phyloP scores from a whole-genome alignment of 2,113 vertebrate genomes.

The Verasper variegatus region DNA sequence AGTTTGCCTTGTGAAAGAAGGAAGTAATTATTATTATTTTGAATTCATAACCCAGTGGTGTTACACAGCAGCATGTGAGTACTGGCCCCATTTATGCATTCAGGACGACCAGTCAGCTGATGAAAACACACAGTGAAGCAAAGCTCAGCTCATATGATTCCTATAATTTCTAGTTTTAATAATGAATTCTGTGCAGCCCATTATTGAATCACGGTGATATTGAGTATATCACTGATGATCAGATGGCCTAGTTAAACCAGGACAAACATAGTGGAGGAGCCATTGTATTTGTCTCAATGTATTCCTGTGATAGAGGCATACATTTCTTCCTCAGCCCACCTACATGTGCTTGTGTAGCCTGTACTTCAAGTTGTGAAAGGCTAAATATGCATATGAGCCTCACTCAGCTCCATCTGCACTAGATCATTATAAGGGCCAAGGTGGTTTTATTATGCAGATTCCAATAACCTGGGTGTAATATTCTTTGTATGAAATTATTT shows the following conservation, averaged over 20 bases:
- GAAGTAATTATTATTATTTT: constrained; percentile 52
- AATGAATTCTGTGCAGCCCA: constrained; percentile 25
- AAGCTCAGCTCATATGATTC: constrained; percentile 19
- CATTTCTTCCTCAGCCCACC: background rate
- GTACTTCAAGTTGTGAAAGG: constrained; percentile 16
- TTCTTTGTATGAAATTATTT: too few relatives aligned
- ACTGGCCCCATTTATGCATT: constrained; percentile 58
- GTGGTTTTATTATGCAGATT: constrained; percentile 9
- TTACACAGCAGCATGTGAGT: constrained; percentile 36
- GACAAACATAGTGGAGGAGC: background rate
- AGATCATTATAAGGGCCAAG: background rate
- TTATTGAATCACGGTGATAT: background rate
- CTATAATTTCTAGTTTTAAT: constrained; percentile 40
- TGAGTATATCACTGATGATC: constrained; percentile 15
- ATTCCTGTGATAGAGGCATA: background rate
- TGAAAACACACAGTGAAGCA: constrained; percentile 10
- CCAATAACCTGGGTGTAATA: background rate
- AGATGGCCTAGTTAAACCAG: constrained; percentile 29
- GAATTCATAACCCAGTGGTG: constrained; percentile 50
- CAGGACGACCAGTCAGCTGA: constrained; percentile 42
- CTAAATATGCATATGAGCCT: background rate
- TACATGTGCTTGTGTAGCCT: background rate
- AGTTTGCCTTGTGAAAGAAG: constrained; percentile 44
- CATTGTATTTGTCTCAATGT: background rate
- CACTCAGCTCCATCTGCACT: too few relatives aligned